Evolutionary conservation across 2,888 invertebrate genomes (phyloP).

Genomic region (Auanema freiburgensis): DNA sequence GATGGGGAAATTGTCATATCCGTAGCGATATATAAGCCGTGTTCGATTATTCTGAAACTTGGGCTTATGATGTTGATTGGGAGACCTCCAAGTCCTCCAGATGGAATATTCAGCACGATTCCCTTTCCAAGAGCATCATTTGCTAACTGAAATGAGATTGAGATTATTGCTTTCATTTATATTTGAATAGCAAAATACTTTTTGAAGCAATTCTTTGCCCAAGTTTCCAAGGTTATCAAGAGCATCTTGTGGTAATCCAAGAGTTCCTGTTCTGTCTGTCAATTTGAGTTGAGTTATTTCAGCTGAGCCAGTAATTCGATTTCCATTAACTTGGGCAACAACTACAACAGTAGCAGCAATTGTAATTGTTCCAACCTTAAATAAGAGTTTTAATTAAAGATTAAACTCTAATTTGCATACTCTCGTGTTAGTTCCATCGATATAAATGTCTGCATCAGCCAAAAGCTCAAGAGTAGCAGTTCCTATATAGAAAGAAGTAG

Average conservation of each 20-base stretch:
- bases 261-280: constrained; percentile 35
- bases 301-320: constrained; percentile 43
- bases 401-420: constrained; percentile 8
- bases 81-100: constrained; percentile 42
- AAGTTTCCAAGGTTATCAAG: constrained; percentile 60
- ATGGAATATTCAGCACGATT: constrained; percentile 49
- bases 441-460: constrained; percentile 56
- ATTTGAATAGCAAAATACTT: constrained; percentile 29
- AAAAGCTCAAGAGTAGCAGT: constrained; percentile 51
- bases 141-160: constrained; percentile 40
- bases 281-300: constrained; percentile 50
- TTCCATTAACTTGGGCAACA: constrained; percentile 38
- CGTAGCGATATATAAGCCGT: constrained; percentile 56
- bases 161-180: not conserved
- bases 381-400: not conserved
- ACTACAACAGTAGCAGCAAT: constrained; percentile 49
- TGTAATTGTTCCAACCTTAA: constrained; percentile 52
- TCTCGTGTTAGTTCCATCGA: constrained; percentile 50
- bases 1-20: constrained; percentile 58
- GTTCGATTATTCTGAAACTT: constrained; percentile 54
- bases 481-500: constrained; percentile 25
- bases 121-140: constrained; percentile 60
- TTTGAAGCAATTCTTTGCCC: constrained; percentile 59
- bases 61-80: constrained; percentile 57
- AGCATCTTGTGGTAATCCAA: constrained; percentile 60